These are phyloP conservation scores for Hypselothyrea guttata DNA, from an alignment of 2,888 invertebrate genomes.

Conservation along the genomic window DNA sequence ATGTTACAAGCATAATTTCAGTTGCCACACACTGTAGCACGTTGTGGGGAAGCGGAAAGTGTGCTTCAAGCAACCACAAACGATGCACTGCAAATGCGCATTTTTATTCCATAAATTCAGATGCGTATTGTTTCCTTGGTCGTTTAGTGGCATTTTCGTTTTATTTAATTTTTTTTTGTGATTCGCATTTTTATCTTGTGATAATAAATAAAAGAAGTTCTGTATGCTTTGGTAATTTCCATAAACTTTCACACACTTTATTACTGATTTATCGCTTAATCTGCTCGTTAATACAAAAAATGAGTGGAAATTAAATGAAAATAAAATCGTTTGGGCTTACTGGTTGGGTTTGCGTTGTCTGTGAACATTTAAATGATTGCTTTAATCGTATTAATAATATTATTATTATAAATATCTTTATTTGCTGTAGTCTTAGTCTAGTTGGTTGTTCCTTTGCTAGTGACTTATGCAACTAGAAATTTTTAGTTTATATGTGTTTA, in stretches of 20 bases:
- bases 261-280: constrained; percentile 54
- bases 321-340: constrained; percentile 47
- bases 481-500: constrained; percentile 43
- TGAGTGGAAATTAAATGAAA: constrained; percentile 43
- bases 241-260: constrained; percentile 73
- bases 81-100: constrained; percentile 54
- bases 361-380: constrained; percentile 42
- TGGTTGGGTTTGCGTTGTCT: constrained; percentile 34
- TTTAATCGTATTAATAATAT: constrained; percentile 5
- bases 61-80: constrained; percentile 54
- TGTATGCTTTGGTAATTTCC: constrained; percentile 39
- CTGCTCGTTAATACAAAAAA: constrained; percentile 25
- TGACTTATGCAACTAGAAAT: constrained; percentile 30
- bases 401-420: constrained; percentile 1
- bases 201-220: constrained; percentile 18
- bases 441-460: constrained; percentile 23
- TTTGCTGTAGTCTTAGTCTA: constrained; percentile 8
- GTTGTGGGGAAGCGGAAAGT: constrained; percentile 6
- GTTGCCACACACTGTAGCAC: constrained; percentile 40
- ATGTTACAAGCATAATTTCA: constrained; percentile 67
- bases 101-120: constrained; percentile 68
- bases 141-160: no score
- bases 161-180: no score
- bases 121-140: constrained; percentile 1
- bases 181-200: constrained; percentile 33